Conservation (phyloP, 1,140 invertebrate species). For the Apis florea region DNA sequence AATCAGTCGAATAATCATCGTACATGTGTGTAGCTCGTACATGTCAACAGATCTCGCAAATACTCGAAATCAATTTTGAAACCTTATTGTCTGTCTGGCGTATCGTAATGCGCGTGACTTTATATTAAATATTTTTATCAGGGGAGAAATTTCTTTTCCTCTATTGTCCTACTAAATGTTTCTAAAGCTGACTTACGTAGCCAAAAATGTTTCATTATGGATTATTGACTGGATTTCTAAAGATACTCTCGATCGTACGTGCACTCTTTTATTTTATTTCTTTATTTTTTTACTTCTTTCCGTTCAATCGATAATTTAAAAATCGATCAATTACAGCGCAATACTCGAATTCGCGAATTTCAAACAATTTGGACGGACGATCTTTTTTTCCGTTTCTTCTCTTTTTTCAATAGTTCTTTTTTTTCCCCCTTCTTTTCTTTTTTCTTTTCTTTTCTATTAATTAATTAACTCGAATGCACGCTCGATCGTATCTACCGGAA, state of each 20-base stretch:
- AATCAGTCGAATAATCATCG: neutral
- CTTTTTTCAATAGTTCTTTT: neutral
- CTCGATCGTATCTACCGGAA: conserved; percentile 17
- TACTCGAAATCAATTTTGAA: conserved; percentile 33
- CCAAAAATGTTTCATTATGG: conserved; percentile 35
- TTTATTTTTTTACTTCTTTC: neutral
- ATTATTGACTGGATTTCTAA: conserved; percentile 29
- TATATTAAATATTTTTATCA: neutral
- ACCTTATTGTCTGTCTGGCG: conserved; percentile 59
- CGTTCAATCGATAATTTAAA: too few species aligned
- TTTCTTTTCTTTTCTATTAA: neutral
- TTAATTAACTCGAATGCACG: neutral
- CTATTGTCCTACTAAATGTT: conserved; percentile 25
- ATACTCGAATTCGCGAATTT: too few species aligned
- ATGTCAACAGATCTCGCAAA: conserved; percentile 9
- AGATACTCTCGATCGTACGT: conserved; percentile 2
- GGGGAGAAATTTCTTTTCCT: neutral
- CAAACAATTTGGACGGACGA: too few species aligned
- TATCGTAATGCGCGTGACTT: conserved; percentile 26
- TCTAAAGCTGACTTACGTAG: conserved; percentile 28
- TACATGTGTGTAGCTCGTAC: neutral
- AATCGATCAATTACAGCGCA: too few species aligned
- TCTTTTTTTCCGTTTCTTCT: too few species aligned
- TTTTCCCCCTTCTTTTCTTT: neutral
- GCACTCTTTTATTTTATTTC: conserved; percentile 3